Percentiles rank a stretch among this genome's conserved stretches.
phyloP scores from a whole-genome alignment of 23 tunicate species.

The Ascidia mentula region DNA sequence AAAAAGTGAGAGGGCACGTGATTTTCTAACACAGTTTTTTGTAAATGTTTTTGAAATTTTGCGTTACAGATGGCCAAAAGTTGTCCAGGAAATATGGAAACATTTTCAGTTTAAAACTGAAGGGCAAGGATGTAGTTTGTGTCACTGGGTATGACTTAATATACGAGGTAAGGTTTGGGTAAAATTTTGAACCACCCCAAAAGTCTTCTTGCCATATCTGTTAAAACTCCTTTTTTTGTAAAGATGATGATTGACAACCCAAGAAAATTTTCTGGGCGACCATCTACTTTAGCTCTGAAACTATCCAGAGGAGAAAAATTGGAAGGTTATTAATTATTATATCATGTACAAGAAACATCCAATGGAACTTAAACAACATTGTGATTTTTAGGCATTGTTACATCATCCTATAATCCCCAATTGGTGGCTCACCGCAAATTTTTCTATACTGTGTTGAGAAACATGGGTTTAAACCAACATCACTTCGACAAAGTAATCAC shows the following conservation, averaged over 20 bases:
- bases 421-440: constrained; percentile 35
- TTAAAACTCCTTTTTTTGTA: not conserved
- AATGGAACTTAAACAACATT: too few relatives aligned
- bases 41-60: not conserved
- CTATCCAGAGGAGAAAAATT: not conserved
- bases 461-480: constrained; percentile 7
- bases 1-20: not conserved
- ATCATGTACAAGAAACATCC: too few relatives aligned
- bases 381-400: constrained; percentile 18
- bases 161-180: constrained; percentile 2
- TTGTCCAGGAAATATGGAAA: constrained; percentile 17
- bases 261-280: not conserved
- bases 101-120: constrained; percentile 10
- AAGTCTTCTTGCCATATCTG: not conserved
- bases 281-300: not conserved
- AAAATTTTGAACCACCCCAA: not conserved
- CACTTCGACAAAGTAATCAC: constrained; percentile 15
- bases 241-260: not conserved
- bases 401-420: constrained; percentile 15
- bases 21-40: too few relatives aligned
- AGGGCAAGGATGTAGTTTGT: constrained; percentile 1
- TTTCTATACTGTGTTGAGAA: constrained; percentile 8
- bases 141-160: constrained; percentile 6
- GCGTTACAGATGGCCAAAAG: not conserved
- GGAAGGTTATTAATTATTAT: too few relatives aligned